phyloP scores from a whole-genome alignment of 1,140 invertebrate species.

The Zaprionus camerounensis region DNA sequence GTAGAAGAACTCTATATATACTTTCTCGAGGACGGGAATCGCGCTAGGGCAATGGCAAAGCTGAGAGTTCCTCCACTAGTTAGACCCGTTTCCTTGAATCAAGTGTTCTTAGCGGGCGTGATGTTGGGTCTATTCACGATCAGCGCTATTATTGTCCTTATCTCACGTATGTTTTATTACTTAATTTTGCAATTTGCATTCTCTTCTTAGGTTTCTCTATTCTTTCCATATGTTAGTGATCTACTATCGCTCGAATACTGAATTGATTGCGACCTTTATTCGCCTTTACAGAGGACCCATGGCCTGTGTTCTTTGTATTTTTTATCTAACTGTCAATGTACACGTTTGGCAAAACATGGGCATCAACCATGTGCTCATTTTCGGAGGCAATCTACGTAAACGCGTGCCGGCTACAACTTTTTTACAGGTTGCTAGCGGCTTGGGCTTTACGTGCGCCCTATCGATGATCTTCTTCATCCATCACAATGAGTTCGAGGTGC shows the following conservation, averaged over 20 bases:
- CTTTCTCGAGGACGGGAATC: conserved; percentile 88
- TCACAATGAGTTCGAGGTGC: conserved; percentile 82
- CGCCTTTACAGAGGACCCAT: conserved; percentile 88
- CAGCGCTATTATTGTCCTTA: conserved; percentile 85
- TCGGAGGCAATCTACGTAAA: conserved; percentile 90
- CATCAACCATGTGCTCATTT: conserved; percentile 92
- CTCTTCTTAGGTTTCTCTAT: not conserved
- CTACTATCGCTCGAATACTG: not conserved
- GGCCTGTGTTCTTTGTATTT: conserved; percentile 87
- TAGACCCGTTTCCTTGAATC: conserved; percentile 87
- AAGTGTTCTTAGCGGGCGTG: conserved; percentile 88
- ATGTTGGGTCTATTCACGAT: conserved; percentile 88
- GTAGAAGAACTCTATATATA: conserved; percentile 88
- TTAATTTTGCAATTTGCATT: no score
- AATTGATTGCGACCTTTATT: conserved; percentile 1
- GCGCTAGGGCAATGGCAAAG: conserved; percentile 89
- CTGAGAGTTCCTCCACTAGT: conserved; percentile 89
- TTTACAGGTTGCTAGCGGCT: conserved; percentile 88
- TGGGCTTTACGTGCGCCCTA: conserved; percentile 88
- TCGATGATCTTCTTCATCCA: conserved; percentile 85
- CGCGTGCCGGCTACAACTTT: conserved; percentile 88
- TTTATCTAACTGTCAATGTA: conserved; percentile 88
- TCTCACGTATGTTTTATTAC: conserved; percentile 84
- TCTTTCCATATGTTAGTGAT: not conserved
- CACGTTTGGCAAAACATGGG: conserved; percentile 90